phyloP scores from a whole-genome alignment of 1,140 invertebrate genomes.

The Drosophila ohnishii region DNA sequence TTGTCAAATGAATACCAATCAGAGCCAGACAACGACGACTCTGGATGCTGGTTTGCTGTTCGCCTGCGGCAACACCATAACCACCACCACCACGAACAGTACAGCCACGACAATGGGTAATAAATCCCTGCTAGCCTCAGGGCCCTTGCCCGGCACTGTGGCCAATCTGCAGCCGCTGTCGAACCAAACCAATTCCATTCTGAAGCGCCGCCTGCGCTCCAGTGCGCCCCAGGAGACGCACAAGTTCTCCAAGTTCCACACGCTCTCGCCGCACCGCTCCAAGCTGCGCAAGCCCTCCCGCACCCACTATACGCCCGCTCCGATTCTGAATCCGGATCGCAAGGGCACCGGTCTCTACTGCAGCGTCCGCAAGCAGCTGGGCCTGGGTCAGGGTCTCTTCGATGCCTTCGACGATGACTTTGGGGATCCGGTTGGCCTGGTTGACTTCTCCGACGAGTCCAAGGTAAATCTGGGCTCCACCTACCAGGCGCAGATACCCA shows the following conservation, averaged over 20 bases:
- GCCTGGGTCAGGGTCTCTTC: slow-evolving; percentile 59
- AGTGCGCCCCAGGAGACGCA: slow-evolving; percentile 78
- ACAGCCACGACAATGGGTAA: slow-evolving; percentile 15
- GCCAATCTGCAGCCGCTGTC: slow-evolving; percentile 70
- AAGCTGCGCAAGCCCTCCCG: slow-evolving; percentile 85
- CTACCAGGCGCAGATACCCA: slow-evolving; percentile 93
- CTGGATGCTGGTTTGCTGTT: slow-evolving; percentile 56
- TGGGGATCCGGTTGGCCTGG: slow-evolving; percentile 72
- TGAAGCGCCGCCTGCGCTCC: slow-evolving; percentile 82
- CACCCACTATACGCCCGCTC: slow-evolving; percentile 94
- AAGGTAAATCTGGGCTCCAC: slow-evolving; percentile 95
- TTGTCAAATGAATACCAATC: slow-evolving; percentile 39
- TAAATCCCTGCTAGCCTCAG: slow-evolving; percentile 23
- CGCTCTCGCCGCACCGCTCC: slow-evolving; percentile 84
- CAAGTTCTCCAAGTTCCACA: slow-evolving; percentile 82
- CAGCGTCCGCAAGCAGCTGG: slow-evolving; percentile 69
- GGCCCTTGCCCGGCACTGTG: slow-evolving; percentile 15
- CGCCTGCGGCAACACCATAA: slow-evolving; percentile 38
- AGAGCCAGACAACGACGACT: slow-evolving; percentile 29
- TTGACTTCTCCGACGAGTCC: slow-evolving; percentile 81
- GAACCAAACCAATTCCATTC: slow-evolving; percentile 80
- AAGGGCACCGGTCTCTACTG: slow-evolving; percentile 92
- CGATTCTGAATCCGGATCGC: slow-evolving; percentile 94
- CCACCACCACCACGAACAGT: slow-evolving; percentile 5
- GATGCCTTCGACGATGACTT: slow-evolving; percentile 79